Evolutionary conservation across 2,113 vertebrate species (phyloP), one percentile per base, ranked within the genome.

Genomic region (Callocephalon fimbriatum): DNA sequence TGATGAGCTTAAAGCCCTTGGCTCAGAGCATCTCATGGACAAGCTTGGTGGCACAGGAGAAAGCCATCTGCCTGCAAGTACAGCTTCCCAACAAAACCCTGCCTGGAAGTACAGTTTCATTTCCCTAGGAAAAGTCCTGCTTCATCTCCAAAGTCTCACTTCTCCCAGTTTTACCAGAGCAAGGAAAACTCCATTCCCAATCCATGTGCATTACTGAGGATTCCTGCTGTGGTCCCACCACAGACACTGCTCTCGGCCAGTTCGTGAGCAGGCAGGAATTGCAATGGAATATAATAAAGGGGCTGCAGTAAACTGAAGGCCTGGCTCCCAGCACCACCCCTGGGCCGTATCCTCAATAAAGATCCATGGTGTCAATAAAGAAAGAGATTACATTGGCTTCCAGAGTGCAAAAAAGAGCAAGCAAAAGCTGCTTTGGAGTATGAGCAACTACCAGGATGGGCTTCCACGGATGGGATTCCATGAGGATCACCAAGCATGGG

Each of bases 401-500:
- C 35, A 72, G 53, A 29, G 29, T 0, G 20, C 0, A 59, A 75
- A 78, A 95, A 61, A 1, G 78, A 78, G 44, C 58, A 87, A 88
- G 82, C 76, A 50, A 71, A 93, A 89, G 84, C 53, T 61, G 67
- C 83, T 70, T 40, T 84, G 31, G 67, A n/a, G 47, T 3, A 51
- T 0, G 2, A 58, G 35, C 1, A 2, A 35, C 17, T 3, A 12
- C 13, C 32, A 38, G 80, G 70, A 58, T 15, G 21, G 21, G 32
- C 35, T n/a, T 35, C 32, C 32, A n/a, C n/a, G 54, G 32, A n/a
- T n/a, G 32, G 54, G n/a, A 58, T 58, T 21, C 27, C 50, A 59
- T 15, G 56, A 66, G 45, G 27, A 75, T 27, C 0, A 0, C 62
- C 23, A 51, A 88, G 66, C 51, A 26, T 0, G 1, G 38, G 75